phyloP scores from a whole-genome alignment of 2,113 vertebrate species.

The Lophotis ruficrista region DNA sequence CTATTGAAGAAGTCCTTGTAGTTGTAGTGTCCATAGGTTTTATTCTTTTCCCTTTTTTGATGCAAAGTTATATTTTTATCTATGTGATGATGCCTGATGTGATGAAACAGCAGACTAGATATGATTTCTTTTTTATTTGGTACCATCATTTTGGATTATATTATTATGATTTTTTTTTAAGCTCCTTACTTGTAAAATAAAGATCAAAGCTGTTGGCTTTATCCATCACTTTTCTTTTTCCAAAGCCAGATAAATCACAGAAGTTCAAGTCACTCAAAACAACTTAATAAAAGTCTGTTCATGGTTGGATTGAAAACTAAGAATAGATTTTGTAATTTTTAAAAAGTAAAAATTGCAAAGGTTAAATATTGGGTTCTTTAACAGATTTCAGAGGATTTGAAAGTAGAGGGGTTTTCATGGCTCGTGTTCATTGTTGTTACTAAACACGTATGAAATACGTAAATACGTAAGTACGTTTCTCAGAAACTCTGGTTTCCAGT shows the following conservation, averaged over 20 bases:
- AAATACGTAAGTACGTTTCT: not conserved
- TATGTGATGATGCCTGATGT: not conserved
- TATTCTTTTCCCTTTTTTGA: not conserved
- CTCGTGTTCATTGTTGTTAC: not conserved
- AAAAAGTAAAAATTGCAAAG: not conserved
- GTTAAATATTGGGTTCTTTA: not conserved
- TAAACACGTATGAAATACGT: not conserved
- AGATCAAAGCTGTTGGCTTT: constrained; percentile 55
- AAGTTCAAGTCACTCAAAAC: constrained; percentile 4
- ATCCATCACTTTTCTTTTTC: not conserved
- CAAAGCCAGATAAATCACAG: constrained; percentile 26
- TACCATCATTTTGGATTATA: constrained; percentile 56
- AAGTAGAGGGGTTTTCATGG: not conserved
- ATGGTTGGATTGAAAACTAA: not conserved
- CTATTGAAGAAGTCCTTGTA: not conserved
- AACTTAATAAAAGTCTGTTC: not conserved
- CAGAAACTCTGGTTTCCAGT: not conserved
- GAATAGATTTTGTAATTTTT: not conserved
- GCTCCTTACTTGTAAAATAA: constrained; percentile 63
- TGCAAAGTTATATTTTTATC: not conserved
- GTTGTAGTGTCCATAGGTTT: not conserved
- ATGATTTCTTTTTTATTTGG: constrained; percentile 2
- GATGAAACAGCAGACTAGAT: not conserved
- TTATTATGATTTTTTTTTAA: constrained; percentile 43
- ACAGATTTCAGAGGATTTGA: not conserved